Evolutionary conservation across 2,797 vertebrate species (phyloP).

Genomic region (Danio jaintianensis): DNA sequence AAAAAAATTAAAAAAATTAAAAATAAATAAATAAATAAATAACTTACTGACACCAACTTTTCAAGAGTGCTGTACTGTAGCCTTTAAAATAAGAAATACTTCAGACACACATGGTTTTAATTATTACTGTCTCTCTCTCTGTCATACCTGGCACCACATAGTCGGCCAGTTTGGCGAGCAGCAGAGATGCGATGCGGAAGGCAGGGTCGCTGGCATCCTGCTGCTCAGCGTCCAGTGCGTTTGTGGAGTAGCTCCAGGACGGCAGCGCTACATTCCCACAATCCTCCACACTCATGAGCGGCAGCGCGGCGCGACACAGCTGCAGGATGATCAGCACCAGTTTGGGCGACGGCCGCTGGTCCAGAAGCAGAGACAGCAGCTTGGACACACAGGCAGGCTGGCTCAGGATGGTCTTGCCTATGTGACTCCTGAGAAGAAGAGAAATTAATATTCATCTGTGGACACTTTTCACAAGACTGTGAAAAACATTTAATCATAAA

Average conservation of each 20-base stretch:
- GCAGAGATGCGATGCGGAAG: conserved; percentile 93
- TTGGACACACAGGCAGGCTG: conserved; percentile 98
- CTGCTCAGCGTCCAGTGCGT: conserved; percentile 90
- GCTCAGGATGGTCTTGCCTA: conserved; percentile 97
- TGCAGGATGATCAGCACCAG: conserved; percentile 98
- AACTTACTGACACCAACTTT: too few relatives aligned
- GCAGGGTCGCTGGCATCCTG: conserved; percentile 95
- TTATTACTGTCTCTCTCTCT: not conserved
- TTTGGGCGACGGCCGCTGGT: conserved; percentile 97
- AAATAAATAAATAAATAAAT: too few relatives aligned
- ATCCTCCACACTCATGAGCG: conserved; percentile 98
- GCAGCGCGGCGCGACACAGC: conserved; percentile 92
- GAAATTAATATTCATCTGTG: not conserved
- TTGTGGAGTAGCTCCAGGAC: conserved; percentile 96
- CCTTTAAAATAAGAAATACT: too few relatives aligned
- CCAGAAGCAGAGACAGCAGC: conserved; percentile 94
- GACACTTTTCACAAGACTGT: too few relatives aligned
- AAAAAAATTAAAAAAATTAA: too few relatives aligned
- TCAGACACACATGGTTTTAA: too few relatives aligned
- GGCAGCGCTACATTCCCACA: conserved; percentile 96
- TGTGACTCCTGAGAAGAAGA: conserved; percentile 87
- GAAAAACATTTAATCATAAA: too few relatives aligned
- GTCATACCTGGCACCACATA: conserved; percentile 94
- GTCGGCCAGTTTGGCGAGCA: conserved; percentile 95
- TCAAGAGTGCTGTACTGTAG: too few relatives aligned